phyloP scores from a whole-genome alignment of 2,797 vertebrate genomes.

The Acipenser ruthenus region DNA sequence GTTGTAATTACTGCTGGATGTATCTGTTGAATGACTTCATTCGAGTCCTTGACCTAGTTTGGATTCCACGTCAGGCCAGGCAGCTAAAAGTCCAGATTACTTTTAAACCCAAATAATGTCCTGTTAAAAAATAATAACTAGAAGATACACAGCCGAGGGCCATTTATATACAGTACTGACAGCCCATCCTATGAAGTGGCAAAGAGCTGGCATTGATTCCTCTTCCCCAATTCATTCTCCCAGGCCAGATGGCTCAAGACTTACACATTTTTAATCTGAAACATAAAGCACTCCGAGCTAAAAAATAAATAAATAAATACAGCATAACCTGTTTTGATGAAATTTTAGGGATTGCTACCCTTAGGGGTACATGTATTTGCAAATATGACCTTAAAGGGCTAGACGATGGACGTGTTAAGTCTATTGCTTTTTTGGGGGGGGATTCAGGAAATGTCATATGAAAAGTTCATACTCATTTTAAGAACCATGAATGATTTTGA shows the following conservation, averaged over 20 bases:
- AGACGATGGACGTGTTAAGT: slow-evolving; percentile 30
- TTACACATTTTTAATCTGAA: slow-evolving; percentile 78
- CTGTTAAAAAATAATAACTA: slow-evolving; percentile 49
- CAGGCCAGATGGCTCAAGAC: slow-evolving; percentile 73
- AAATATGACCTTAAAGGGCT: slow-evolving; percentile 46
- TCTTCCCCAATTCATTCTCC: slow-evolving; percentile 64
- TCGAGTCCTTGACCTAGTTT: slow-evolving; percentile 67
- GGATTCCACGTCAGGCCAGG: slow-evolving; percentile 55
- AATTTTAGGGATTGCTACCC: slow-evolving; percentile 46
- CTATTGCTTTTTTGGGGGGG: slow-evolving; percentile 10
- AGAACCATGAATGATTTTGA: too few relatives aligned
- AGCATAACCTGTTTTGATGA: slow-evolving; percentile 55
- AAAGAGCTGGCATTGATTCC: slow-evolving; percentile 64
- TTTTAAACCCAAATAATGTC: slow-evolving; percentile 52
- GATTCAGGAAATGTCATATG: slow-evolving; percentile 24
- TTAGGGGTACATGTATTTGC: slow-evolving; percentile 39
- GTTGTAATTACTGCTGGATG: slow-evolving; percentile 54
- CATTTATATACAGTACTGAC: slow-evolving; percentile 61
- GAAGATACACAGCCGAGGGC: slow-evolving; percentile 55
- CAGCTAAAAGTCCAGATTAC: slow-evolving; percentile 56
- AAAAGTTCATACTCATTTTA: too few relatives aligned
- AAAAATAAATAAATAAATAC: slow-evolving; percentile 26
- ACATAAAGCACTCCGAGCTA: slow-evolving; percentile 60
- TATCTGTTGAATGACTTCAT: slow-evolving; percentile 44
- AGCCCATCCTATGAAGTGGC: slow-evolving; percentile 77